These are phyloP conservation scores for Ctena decussata DNA, from an alignment of 2,888 invertebrate genomes.

Conservation along the genomic window DNA sequence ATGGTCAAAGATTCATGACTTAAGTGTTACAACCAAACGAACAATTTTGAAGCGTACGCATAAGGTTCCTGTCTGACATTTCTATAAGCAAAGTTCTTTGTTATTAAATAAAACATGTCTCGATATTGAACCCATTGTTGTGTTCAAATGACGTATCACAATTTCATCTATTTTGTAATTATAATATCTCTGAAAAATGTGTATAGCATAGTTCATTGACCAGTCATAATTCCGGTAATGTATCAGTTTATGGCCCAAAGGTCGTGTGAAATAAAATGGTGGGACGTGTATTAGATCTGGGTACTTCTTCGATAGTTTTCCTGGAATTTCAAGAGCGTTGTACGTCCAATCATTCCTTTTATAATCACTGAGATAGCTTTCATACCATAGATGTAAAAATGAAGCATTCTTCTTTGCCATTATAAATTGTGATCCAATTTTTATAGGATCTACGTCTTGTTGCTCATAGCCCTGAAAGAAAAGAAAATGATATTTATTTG, in stretches of 20 bases:
- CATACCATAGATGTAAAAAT: not conserved
- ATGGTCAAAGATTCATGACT: too few relatives aligned
- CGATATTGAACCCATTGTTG: not conserved
- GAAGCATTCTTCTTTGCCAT: not conserved
- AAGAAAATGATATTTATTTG: too few relatives aligned
- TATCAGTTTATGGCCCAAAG: constrained; percentile 33
- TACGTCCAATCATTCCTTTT: not conserved
- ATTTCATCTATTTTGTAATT: not conserved
- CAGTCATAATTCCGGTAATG: constrained; percentile 34
- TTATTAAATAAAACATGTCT: not conserved
- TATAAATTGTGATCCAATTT: not conserved
- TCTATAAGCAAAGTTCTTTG: not conserved
- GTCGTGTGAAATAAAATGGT: not conserved
- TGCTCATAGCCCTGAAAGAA: too few relatives aligned
- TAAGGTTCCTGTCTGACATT: too few relatives aligned
- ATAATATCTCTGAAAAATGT: constrained; percentile 30
- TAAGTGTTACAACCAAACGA: too few relatives aligned
- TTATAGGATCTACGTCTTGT: too few relatives aligned
- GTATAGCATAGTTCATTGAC: constrained; percentile 30
- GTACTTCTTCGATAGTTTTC: constrained; percentile 24
- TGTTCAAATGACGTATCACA: not conserved
- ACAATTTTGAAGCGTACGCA: too few relatives aligned
- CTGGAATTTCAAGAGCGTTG: constrained; percentile 18
- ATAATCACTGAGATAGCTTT: not conserved
- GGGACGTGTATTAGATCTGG: constrained; percentile 40